Conservation (phyloP, 2,888 invertebrate genomes). For the Acleris emargana region DNA sequence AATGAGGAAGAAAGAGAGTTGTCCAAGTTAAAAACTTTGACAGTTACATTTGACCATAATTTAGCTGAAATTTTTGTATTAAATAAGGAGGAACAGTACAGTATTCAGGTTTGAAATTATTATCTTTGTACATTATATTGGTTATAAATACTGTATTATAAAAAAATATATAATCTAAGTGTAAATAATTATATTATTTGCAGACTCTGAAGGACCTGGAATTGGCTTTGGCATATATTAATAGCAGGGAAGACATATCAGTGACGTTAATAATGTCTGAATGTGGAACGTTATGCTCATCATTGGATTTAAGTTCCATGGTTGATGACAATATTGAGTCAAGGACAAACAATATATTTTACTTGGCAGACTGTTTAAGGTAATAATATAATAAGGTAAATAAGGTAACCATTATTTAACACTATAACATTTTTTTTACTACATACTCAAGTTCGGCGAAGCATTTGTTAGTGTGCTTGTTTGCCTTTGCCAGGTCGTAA, state of each 20-base stretch:
- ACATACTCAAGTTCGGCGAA: too few relatives aligned
- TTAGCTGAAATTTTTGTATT: slow-evolving; percentile 69
- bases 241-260: slow-evolving; percentile 72
- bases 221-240: slow-evolving; percentile 83
- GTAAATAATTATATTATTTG: slow-evolving; percentile 46
- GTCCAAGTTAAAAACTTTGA: slow-evolving; percentile 56
- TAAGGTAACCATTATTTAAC: neutral
- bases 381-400: too few relatives aligned
- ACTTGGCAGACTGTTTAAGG: slow-evolving; percentile 89
- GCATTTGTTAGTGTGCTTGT: too few relatives aligned
- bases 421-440: too few relatives aligned
- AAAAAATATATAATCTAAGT: neutral
- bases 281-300: slow-evolving; percentile 90
- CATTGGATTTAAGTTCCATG: slow-evolving; percentile 90
- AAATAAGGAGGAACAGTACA: slow-evolving; percentile 48
- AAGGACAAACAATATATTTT: slow-evolving; percentile 85
- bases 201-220: slow-evolving; percentile 91
- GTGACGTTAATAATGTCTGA: slow-evolving; percentile 90
- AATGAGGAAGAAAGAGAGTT: slow-evolving; percentile 40
- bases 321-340: slow-evolving; percentile 84
- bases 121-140: neutral
- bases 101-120: slow-evolving; percentile 20
- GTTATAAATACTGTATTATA: too few relatives aligned
- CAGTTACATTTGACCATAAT: slow-evolving; percentile 61
- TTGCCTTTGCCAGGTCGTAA: too few relatives aligned